These are phyloP conservation scores for Psammodynastes pulverulentus DNA, from an alignment of 2,113 vertebrate genomes.

Conservation along the genomic window DNA sequence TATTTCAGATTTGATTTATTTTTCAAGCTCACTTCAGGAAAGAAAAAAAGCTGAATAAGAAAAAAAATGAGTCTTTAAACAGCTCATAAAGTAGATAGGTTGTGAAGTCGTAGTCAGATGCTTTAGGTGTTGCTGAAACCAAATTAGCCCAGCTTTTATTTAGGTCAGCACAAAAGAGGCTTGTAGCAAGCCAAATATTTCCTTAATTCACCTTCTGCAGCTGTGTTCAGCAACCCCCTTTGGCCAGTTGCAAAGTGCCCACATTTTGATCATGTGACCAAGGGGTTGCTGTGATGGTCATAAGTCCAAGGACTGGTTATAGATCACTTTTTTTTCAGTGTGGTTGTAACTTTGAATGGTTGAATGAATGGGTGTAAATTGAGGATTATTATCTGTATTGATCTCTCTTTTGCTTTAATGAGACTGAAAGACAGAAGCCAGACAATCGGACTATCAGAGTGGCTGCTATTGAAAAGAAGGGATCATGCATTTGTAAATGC, in stretches of 20 bases:
- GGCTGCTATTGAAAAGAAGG: background rate
- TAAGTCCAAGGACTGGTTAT: background rate
- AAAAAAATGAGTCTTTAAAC: background rate
- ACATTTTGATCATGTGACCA: background rate
- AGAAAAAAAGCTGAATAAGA: background rate
- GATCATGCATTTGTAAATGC: background rate
- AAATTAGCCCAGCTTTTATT: background rate
- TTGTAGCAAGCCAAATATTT: background rate
- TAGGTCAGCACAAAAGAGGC: background rate
- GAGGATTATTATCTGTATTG: background rate
- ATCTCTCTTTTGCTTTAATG: background rate
- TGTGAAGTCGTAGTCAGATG: background rate
- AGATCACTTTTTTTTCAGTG: background rate
- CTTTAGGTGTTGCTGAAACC: background rate
- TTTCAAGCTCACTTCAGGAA: background rate
- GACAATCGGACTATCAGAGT: background rate
- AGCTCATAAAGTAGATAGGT: background rate
- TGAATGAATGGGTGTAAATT: background rate
- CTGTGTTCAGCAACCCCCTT: background rate
- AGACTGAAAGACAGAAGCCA: background rate
- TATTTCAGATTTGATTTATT: conserved; percentile 6
- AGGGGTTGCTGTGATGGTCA: background rate
- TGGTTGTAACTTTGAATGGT: background rate
- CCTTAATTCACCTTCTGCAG: background rate
- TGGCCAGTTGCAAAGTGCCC: background rate